Conservation (phyloP, 2,113 vertebrate genomes). For the Rhinoderma darwinii region DNA sequence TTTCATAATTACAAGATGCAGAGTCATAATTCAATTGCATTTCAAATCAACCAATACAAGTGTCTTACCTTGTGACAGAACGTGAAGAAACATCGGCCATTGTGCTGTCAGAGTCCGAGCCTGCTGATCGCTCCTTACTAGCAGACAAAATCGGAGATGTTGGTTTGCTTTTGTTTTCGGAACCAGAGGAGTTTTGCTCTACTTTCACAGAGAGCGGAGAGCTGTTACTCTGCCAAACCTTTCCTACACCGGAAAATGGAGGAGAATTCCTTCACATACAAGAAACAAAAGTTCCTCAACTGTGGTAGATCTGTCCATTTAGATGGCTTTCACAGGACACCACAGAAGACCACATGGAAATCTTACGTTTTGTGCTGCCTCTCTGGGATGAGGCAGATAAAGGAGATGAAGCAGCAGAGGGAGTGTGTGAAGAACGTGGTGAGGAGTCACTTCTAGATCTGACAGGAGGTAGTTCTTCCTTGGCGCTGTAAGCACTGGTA, state of each 20-base stretch:
- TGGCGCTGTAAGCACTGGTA: constrained; percentile 74
- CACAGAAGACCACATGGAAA: background rate
- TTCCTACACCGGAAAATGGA: constrained; percentile 5
- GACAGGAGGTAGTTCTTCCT: constrained; percentile 76
- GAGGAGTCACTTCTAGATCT: constrained; percentile 73
- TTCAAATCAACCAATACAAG: background rate
- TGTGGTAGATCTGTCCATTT: background rate
- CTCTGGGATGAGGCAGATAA: constrained; percentile 81
- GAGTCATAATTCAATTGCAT: background rate
- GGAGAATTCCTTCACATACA: background rate
- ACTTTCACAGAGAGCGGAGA: constrained; percentile 73
- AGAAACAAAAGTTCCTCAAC: background rate
- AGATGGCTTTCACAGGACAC: background rate
- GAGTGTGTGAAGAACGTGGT: constrained; percentile 74
- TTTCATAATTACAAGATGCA: background rate
- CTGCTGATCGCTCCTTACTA: constrained; percentile 60
- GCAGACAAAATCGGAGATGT: background rate
- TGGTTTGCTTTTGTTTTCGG: constrained; percentile 69
- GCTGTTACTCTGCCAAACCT: constrained; percentile 58
- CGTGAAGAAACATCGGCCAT: constrained; percentile 75
- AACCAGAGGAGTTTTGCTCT: constrained; percentile 73
- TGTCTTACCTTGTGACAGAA: constrained; percentile 80
- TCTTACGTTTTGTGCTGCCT: constrained; percentile 78
- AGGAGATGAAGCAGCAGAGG: constrained; percentile 79
- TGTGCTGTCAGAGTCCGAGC: constrained; percentile 72